Conservation (phyloP, 1,140 invertebrate genomes). For the Agrypnia vestita region DNA sequence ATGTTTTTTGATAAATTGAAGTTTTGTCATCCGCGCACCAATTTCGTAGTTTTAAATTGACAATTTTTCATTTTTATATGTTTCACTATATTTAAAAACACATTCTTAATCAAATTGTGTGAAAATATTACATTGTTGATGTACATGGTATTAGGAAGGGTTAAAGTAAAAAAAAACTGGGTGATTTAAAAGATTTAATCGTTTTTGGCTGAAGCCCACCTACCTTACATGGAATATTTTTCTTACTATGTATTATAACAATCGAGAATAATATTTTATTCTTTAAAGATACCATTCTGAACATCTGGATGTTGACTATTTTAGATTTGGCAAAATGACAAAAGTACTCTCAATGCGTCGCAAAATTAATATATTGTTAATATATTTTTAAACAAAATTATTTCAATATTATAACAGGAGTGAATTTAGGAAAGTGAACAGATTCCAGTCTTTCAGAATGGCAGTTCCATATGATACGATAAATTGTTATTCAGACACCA, state of each 20-base stretch:
- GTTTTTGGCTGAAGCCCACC: slow-evolving; percentile 59
- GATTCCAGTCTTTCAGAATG: slow-evolving; percentile 55
- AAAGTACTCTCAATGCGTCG: slow-evolving; percentile 10
- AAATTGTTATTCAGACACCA: slow-evolving; percentile 48
- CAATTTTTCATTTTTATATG: no score
- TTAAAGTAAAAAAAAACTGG: slow-evolving; percentile 24
- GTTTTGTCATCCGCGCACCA: no score
- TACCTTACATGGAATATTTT: slow-evolving; percentile 59
- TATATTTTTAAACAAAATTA: not conserved
- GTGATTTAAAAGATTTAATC: slow-evolving; percentile 53
- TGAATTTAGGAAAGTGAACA: slow-evolving; percentile 3
- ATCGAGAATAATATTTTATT: slow-evolving; percentile 49
- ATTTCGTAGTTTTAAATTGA: no score
- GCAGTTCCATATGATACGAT: slow-evolving; percentile 39
- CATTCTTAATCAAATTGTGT: no score
- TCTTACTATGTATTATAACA: slow-evolving; percentile 57
- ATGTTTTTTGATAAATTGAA: no score
- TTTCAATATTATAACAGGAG: slow-evolving; percentile 17
- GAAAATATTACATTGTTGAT: no score
- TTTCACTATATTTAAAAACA: no score
- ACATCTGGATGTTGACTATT: slow-evolving; percentile 23
- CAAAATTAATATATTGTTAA: not conserved
- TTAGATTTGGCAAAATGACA: slow-evolving; percentile 45
- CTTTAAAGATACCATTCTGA: slow-evolving; percentile 54
- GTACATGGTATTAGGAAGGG: no score